Evolutionary conservation across 2,888 invertebrate species (phyloP).

Genomic region (Agriopis marginaria): DNA sequence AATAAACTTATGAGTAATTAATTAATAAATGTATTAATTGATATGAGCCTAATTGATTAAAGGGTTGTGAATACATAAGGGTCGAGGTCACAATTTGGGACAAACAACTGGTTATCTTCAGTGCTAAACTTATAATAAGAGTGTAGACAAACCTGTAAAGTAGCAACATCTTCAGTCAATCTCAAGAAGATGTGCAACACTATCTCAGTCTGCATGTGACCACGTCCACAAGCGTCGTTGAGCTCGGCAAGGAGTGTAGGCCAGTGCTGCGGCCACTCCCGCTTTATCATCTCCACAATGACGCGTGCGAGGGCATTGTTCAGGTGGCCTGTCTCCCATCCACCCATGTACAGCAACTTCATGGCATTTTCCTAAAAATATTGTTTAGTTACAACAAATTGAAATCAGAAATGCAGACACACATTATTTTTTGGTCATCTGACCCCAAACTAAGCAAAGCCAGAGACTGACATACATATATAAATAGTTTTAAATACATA

Average conservation of each 20-base stretch:
- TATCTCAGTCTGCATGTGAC: constrained; percentile 95
- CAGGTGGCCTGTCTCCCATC: constrained; percentile 91
- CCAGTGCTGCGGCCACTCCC: constrained; percentile 99
- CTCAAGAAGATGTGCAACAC: constrained; percentile 95
- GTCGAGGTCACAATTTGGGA: too few relatives aligned
- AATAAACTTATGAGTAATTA: too few relatives aligned
- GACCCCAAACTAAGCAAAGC: too few relatives aligned
- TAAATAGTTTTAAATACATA: too few relatives aligned
- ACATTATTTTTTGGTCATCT: too few relatives aligned
- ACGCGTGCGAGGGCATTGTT: constrained; percentile 95
- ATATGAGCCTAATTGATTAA: too few relatives aligned
- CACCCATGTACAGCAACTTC: constrained; percentile 93
- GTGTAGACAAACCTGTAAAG: constrained; percentile 89
- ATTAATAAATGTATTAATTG: too few relatives aligned
- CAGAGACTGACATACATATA: too few relatives aligned
- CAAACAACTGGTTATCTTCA: not conserved
- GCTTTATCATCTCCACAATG: constrained; percentile 98
- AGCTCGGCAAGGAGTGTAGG: constrained; percentile 93
- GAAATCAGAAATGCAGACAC: not conserved
- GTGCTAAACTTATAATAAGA: not conserved
- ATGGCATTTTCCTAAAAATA: constrained; percentile 91
- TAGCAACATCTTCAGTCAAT: constrained; percentile 96
- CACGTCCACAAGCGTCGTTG: constrained; percentile 92
- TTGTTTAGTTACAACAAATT: not conserved
- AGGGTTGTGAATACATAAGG: too few relatives aligned